Evolutionary conservation across 2,888 invertebrate genomes (phyloP).

Genomic region (Xestia c-nigrum): DNA sequence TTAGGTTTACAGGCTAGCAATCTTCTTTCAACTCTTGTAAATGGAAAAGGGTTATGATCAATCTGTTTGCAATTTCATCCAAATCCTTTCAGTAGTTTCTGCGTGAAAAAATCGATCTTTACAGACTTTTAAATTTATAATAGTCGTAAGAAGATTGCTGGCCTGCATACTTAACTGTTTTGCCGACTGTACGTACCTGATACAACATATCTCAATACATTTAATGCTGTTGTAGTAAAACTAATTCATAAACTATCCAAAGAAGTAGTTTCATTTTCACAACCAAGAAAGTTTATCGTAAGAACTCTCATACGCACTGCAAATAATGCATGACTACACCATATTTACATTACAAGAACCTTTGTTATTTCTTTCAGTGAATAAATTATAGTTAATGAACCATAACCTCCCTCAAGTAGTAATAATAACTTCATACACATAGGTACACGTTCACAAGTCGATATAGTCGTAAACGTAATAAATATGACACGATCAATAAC

Average conservation of each 20-base stretch:
- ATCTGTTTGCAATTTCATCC: too few relatives aligned
- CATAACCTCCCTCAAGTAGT: slow-evolving; percentile 48
- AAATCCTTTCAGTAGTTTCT: too few relatives aligned
- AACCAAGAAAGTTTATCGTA: slow-evolving; percentile 8
- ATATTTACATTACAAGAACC: slow-evolving; percentile 22
- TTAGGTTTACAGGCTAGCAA: too few relatives aligned
- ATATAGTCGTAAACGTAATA: neutral
- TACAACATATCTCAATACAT: neutral
- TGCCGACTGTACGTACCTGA: too few relatives aligned
- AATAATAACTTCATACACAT: slow-evolving; percentile 10
- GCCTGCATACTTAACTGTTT: too few relatives aligned
- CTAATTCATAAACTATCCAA: neutral
- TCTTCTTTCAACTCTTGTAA: too few relatives aligned
- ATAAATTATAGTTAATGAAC: slow-evolving; percentile 46
- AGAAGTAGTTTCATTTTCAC: neutral
- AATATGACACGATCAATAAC: slow-evolving; percentile 19
- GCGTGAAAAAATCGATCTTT: too few relatives aligned
- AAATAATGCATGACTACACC: neutral
- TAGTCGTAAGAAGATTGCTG: too few relatives aligned
- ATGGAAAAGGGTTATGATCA: too few relatives aligned
- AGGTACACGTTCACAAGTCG: neutral
- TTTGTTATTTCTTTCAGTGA: slow-evolving; percentile 24
- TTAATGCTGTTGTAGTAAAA: neutral
- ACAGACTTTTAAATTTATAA: too few relatives aligned
- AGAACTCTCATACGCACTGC: neutral